Conservation (phyloP, 2,888 invertebrate species). For the Eupithecia abbreviata region DNA sequence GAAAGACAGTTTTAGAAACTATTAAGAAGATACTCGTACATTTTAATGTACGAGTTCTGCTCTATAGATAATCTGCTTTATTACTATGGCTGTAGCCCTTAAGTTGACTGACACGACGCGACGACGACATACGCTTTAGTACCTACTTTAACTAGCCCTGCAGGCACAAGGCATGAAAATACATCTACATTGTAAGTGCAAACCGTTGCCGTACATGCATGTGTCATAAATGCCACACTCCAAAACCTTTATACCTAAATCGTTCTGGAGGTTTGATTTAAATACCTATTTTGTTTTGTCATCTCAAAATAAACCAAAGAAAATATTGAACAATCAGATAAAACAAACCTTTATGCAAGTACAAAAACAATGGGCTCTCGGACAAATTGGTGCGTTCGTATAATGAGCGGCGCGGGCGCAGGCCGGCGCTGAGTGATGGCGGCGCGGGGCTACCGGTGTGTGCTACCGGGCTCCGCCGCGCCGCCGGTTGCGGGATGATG, state of each 20-base stretch:
- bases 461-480: not conserved
- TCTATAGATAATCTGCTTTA: no score
- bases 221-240: not conserved
- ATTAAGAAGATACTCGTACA: no score
- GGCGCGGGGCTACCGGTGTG: not conserved
- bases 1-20: not conserved
- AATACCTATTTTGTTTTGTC: not conserved
- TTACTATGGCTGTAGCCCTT: no score
- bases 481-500: not conserved
- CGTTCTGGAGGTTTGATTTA: not conserved
- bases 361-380: not conserved
- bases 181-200: no score
- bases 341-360: not conserved
- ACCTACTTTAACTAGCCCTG: no score
- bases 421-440: slow-evolving; percentile 28
- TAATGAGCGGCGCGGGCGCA: slow-evolving; percentile 25
- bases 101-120: no score
- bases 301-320: not conserved
- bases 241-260: no score
- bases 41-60: no score
- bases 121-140: no score
- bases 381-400: slow-evolving; percentile 15
- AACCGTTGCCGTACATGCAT: not conserved
- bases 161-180: no score
- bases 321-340: not conserved